A percentile compares a stretch with the other conserved stretches of the same genome.
These are phyloP conservation scores for Marisa cornuarietis DNA, from an alignment of 1,140 invertebrate genomes.

Conservation along the genomic window DNA sequence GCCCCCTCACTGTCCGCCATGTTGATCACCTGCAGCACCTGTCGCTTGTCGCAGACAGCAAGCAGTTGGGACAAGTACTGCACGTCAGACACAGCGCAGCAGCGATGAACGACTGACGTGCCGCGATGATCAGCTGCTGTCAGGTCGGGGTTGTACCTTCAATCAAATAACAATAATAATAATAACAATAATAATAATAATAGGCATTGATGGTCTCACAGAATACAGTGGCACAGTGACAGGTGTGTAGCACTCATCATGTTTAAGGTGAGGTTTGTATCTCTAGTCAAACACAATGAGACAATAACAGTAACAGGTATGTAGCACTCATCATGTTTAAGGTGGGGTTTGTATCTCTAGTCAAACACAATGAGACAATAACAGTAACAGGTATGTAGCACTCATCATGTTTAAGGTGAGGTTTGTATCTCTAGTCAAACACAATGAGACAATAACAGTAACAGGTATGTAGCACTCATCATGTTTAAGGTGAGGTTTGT, in stretches of 20 bases:
- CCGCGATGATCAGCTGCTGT: conserved; percentile 44
- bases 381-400: not conserved
- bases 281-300: not conserved
- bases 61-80: conserved; percentile 46
- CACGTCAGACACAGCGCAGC: conserved; percentile 46
- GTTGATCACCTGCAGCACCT: conserved; percentile 37
- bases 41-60: conserved; percentile 5
- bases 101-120: conserved; percentile 49
- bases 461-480: not conserved
- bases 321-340: not conserved
- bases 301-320: not conserved
- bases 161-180: conserved; percentile 7
- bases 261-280: not conserved
- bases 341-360: not conserved
- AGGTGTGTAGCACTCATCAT: not conserved
- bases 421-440: not conserved
- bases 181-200: not conserved
- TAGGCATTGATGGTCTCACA: not conserved
- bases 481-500: not conserved
- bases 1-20: conserved; percentile 49
- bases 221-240: not conserved
- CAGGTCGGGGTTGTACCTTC: conserved; percentile 48
- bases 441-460: not conserved
- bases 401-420: not conserved
- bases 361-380: not conserved